A percentile compares a stretch with the other conserved stretches of the same genome.
Conservation (phyloP, 2,797 vertebrate species). For the Petrocephalus schoutedeni region DNA sequence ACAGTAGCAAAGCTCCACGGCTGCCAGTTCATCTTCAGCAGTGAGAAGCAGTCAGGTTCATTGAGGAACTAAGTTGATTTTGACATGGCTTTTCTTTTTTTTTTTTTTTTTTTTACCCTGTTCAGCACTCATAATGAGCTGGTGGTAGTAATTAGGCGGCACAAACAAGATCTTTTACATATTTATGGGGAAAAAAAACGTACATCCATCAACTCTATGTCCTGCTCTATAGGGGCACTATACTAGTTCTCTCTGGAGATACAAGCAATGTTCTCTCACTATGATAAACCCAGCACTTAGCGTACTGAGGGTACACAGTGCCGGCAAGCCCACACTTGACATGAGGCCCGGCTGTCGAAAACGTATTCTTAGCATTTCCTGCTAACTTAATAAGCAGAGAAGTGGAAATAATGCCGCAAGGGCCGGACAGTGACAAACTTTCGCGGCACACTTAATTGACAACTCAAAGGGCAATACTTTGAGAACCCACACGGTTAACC, state of each 20-base stretch:
- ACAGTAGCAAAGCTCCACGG: background rate
- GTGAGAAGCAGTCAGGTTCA: background rate
- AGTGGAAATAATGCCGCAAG: constrained; percentile 9
- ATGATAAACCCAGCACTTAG: background rate
- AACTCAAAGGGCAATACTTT: constrained; percentile 16
- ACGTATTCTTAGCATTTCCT: constrained; percentile 20
- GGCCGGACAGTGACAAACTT: constrained; percentile 8
- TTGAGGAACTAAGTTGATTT: background rate
- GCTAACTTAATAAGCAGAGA: constrained; percentile 8
- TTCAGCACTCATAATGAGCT: constrained; percentile 12
- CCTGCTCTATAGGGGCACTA: background rate
- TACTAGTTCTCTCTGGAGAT: background rate
- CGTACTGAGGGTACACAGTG: background rate
- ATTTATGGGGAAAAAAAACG: background rate
- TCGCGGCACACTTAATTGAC: constrained; percentile 9
- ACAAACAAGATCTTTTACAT: background rate
- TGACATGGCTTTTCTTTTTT: constrained; percentile 14
- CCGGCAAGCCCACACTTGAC: constrained; percentile 16
- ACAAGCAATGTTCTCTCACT: background rate
- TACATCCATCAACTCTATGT: background rate
- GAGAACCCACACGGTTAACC: constrained; percentile 26
- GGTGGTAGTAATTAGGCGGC: background rate
- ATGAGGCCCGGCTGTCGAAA: background rate
- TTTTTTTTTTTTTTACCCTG: constrained; percentile 1
- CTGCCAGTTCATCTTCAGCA: background rate